Evolutionary conservation across 2,113 vertebrate species (phyloP).

Genomic region (Silurus asotus): DNA sequence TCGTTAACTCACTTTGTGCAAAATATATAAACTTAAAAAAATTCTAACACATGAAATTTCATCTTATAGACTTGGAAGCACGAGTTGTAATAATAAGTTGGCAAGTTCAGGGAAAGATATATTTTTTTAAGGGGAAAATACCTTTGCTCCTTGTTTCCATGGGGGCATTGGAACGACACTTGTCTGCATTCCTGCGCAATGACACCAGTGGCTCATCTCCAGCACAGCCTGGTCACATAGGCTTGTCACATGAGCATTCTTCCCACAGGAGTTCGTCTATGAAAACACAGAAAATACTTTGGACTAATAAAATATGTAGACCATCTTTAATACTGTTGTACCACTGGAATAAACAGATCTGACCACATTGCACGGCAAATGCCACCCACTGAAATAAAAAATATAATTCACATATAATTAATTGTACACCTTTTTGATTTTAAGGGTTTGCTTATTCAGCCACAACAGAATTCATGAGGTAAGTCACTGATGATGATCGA

Average conservation of each 20-base stretch:
- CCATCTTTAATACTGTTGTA: neutral
- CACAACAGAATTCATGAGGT: neutral
- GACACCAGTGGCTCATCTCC: conserved; percentile 47
- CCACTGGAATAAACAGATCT: neutral
- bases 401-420: neutral
- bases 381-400: neutral
- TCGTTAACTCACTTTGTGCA: neutral
- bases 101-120: conserved; percentile 1
- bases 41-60: neutral
- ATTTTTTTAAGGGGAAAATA: conserved; percentile 36
- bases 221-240: conserved; percentile 43
- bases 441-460: neutral
- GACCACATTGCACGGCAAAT: neutral
- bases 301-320: conserved; percentile 1
- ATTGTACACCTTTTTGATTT: neutral
- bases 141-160: conserved; percentile 26
- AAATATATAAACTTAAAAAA: neutral
- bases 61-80: neutral
- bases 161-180: neutral
- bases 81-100: neutral
- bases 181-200: conserved; percentile 43
- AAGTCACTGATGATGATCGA: neutral
- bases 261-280: conserved; percentile 29
- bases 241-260: conserved; percentile 37
- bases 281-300: conserved; percentile 23